These are phyloP conservation scores for Petaurus breviceps DNA, from an alignment of 2,113 vertebrate genomes.

Conservation along the genomic window DNA sequence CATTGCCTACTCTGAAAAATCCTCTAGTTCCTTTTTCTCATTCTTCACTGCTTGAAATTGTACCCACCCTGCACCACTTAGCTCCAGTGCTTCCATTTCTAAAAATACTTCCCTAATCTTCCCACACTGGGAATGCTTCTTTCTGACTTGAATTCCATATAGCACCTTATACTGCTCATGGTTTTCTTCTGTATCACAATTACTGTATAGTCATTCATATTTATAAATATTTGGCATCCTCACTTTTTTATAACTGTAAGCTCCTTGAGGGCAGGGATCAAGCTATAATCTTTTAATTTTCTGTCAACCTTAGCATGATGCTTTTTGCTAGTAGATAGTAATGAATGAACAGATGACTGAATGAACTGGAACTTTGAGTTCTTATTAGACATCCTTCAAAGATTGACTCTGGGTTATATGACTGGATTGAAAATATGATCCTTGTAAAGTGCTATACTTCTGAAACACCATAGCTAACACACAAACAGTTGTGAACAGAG, in stretches of 20 bases:
- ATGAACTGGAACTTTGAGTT: not conserved
- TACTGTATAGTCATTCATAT: not conserved
- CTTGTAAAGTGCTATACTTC: constrained; percentile 55
- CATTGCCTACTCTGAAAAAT: not conserved
- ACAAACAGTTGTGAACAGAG: not conserved
- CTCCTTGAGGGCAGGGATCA: not conserved
- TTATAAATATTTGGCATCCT: not conserved
- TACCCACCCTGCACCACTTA: not conserved
- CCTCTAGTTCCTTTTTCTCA: not conserved
- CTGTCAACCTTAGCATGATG: not conserved
- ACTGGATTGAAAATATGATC: not conserved
- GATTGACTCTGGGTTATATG: not conserved
- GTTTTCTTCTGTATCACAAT: not conserved
- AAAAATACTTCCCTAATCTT: not conserved
- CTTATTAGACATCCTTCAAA: not conserved
- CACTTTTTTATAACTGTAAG: not conserved
- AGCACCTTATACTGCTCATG: not conserved
- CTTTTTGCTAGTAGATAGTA: not conserved
- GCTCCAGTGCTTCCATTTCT: not conserved
- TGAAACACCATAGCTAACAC: constrained; percentile 35
- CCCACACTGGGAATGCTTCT: not conserved
- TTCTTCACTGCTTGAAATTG: not conserved
- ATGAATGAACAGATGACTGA: not conserved
- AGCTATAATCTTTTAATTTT: not conserved
- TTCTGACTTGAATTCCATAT: not conserved